Evolutionary conservation across 2,888 invertebrate species (phyloP), one percentile per base, ranked within the genome.

Genomic region (Penaeus monodon): DNA sequence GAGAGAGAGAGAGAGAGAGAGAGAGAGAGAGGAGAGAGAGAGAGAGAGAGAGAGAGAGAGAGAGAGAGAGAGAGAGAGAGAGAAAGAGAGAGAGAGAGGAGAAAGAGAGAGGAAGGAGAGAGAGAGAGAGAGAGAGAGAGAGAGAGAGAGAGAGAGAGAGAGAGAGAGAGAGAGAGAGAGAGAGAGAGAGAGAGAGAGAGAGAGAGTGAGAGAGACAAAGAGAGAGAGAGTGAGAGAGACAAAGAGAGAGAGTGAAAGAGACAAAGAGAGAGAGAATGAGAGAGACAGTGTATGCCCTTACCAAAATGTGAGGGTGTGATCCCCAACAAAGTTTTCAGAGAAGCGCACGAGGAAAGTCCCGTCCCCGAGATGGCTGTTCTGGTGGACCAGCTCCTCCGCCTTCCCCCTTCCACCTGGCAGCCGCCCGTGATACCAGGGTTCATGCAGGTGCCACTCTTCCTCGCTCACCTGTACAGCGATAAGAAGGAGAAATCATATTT

Each of bases 261-360:
- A 57, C 3, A 57, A 14, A 57, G 57, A 57, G 17, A 57, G 57
- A 20, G 17, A 14, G 17, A 57, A 17, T 17, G 17, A 17, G 57
- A 57, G 57, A 57, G 57, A 57, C 0, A 57, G 17, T 17, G 57
- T 17, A 57, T 14, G 1, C 33, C 20, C 88, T 88, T 80, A 94
- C 98, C 97, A 97, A 93, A 99, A 98, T 0, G 98, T 98, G 49
- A 99, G 93, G 89, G 98, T 97, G 92, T 98, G 98, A 92, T 98
- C 98, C 0, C 98, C 98, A 0, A 98, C 97, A 93, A 98, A 98
- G 0, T 98, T 98, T 49, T 97, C 97, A 92, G 98, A 98, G 91
- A 97, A 97, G 63, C 98, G 94, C 0, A 99, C 98, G 57, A 98
- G 94, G 92, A 98, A 98, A 0, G 97, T 97, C 0, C 98, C 98